Evolutionary conservation across 2,888 invertebrate species (phyloP), one percentile per base, ranked within the genome.

Genomic region (Escarpia spicata): DNA sequence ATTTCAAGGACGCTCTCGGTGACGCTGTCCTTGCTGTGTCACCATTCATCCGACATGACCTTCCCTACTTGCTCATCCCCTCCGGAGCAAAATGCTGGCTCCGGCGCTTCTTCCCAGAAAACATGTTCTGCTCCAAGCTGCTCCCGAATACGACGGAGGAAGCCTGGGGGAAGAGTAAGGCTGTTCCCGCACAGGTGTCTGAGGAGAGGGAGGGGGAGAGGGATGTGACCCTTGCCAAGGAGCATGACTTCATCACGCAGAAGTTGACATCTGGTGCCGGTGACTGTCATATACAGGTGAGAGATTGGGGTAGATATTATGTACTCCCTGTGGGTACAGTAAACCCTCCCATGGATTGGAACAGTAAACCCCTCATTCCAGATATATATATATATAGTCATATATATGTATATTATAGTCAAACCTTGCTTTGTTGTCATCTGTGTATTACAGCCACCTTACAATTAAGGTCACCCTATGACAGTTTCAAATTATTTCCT

Each of bases 41-140:
- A 0, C 99, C 99, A 0, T 98, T 98, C 96, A 97, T 99, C 19
- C 97, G 98, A 93, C 98, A 98, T 95, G 97, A 98, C 0, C 97
- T 98, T 92, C 99, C 99, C 0, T 98, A 98, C 97, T 96, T 99
- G 94, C 98, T 98, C 97, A 98, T 98, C 0, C 98, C 98, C 95
- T 97, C 97, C 19, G 99, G 98, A 0, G 97, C 98, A 91, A 97
- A 97, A 94, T 98, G 98, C 93, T 94, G 97, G 60, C 96, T 98
- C 92, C 97, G 98, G 37, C 97, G 97, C 92, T 98, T 97, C 95
- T 98, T 98, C 94, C 98, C 98, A 0, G 97, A 97, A 37, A 97
- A 98, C 94, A 97, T 98, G 9, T 98, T 97, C 95, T 98, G 97
- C 96, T 98, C 98, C 3, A 92, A 94, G 45, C 94, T 95, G 92